A percentile compares a stretch with the other conserved stretches of the same genome.
Conservation (phyloP, 2,113 vertebrate species). For the Amblyopsis rosae region DNA sequence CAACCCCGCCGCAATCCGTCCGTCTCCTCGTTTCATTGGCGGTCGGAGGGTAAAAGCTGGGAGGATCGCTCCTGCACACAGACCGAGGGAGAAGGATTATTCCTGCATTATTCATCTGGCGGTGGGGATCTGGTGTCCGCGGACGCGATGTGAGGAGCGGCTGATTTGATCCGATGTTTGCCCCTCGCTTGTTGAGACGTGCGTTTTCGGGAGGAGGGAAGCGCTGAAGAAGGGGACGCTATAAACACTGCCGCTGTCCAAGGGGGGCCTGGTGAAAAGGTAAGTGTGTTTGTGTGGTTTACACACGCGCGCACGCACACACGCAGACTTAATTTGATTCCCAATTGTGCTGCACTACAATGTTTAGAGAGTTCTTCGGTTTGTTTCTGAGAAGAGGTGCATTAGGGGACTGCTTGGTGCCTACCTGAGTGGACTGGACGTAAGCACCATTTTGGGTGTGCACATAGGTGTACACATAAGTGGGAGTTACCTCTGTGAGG, state of each 20-base stretch:
- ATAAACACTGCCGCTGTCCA: constrained; percentile 14
- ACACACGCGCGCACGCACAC: not conserved
- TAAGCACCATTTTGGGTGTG: not conserved
- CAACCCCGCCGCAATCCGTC: constrained; percentile 39
- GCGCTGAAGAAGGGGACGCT: constrained; percentile 35
- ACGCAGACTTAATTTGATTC: not conserved
- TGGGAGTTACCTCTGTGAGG: not conserved
- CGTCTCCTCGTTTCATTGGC: constrained; percentile 48
- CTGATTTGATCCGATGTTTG: constrained; percentile 25
- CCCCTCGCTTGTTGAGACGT: not conserved
- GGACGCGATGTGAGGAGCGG: constrained; percentile 2
- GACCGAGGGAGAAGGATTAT: constrained; percentile 56
- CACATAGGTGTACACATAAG: constrained; percentile 5
- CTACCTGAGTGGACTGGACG: too few species aligned
- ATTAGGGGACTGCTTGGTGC: constrained; percentile 4
- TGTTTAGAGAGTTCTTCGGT: not conserved
- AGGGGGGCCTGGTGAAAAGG: constrained; percentile 42
- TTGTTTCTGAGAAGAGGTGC: too few species aligned
- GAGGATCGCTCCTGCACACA: constrained; percentile 36
- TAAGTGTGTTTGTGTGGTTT: constrained; percentile 47
- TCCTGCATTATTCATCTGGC: constrained; percentile 33
- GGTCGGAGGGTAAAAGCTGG: constrained; percentile 40
- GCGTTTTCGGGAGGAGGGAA: constrained; percentile 23
- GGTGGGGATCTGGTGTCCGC: constrained; percentile 34
- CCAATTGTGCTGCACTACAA: not conserved